These are phyloP conservation scores for Eira barbara DNA, from an alignment of 2,113 vertebrate species.

Conservation along the genomic window DNA sequence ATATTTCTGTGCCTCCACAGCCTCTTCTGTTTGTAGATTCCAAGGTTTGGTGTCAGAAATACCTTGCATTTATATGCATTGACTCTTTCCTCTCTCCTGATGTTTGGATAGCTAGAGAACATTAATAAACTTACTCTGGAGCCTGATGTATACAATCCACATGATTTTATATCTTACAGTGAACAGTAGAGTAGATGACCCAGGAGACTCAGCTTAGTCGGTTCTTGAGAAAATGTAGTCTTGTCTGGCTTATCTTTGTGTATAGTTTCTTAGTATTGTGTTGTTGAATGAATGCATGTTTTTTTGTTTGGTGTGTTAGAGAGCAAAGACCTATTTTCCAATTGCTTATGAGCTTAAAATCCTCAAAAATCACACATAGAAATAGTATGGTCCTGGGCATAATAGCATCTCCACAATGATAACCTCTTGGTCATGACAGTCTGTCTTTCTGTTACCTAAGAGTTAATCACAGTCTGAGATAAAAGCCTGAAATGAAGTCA, in stretches of 20 bases:
- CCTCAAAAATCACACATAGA: slow-evolving; percentile 5
- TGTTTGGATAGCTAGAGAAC: slow-evolving; percentile 78
- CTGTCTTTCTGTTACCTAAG: not conserved
- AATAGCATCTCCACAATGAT: not conserved
- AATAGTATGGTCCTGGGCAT: not conserved
- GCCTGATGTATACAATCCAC: slow-evolving; percentile 72
- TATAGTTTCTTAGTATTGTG: not conserved
- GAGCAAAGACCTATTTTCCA: not conserved
- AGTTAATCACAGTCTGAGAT: slow-evolving; percentile 36
- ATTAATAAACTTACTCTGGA: slow-evolving; percentile 74
- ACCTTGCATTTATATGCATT: slow-evolving; percentile 72
- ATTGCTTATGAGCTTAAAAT: not conserved
- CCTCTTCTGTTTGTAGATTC: slow-evolving; percentile 71
- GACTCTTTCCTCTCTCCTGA: slow-evolving; percentile 76
- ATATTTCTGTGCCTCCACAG: not conserved
- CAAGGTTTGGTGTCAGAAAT: slow-evolving; percentile 75
- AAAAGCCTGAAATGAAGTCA: not conserved
- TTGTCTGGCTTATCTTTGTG: not conserved
- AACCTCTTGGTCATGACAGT: not conserved
- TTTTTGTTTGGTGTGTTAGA: slow-evolving; percentile 4
- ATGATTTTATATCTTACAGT: slow-evolving; percentile 76
- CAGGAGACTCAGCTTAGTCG: slow-evolving; percentile 69
- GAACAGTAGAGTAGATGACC: slow-evolving; percentile 77
- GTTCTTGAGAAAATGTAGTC: slow-evolving; percentile 61
- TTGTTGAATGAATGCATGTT: not conserved